Evolutionary conservation across 2,113 vertebrate species (phyloP), one percentile per base, ranked within the genome.

Genomic region (Marcusenius ussheri): DNA sequence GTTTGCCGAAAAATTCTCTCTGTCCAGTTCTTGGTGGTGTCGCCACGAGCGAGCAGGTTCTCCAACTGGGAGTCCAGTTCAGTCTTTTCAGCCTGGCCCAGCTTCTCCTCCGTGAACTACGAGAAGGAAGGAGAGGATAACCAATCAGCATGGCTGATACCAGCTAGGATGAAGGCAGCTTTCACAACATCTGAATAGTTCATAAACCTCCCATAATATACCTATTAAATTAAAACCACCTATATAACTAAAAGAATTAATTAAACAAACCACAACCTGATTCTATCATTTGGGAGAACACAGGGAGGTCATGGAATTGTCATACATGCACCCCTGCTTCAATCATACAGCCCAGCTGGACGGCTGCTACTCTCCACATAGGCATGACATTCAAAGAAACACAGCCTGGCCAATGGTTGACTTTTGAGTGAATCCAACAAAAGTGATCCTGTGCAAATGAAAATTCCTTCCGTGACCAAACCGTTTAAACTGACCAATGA

Each of bases 81-180:
- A 0, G 98, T 99, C 94, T 97, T 98, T 95, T 99, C 98, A 0
- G 98, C 97, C 93, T 98, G 97, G 46, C 98, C 98, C 9, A 99
- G 89, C 90, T 99, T 99, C 94, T 99, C 98, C 93, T 98, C 98
- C 19, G 98, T 99, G 91, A 97, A 99, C 98, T 99, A 93, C n/a
- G 56, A 27, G 46, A 19, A 88, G 58, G 10, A 87, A 90, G 10
- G 6, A 10, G 53, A 39, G 11, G 19, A 47, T 31, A 62, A 45
- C 47, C n/a, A 19, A 3, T 17, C 47, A 77, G 49, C 88, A 51
- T 49, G n/a, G 31, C 66, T 17, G 35, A 17, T 58, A 3, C 13
- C 87, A 17, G 15, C n/a, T 39, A 88, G 51, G 31, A 45, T 21
- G 35, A 24, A n/a, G 35, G 50, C 24, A 70, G 21, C 88, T 15